These are phyloP conservation scores for Adineta ricciae DNA, from an alignment of 2,888 invertebrate genomes.

Conservation along the genomic window DNA sequence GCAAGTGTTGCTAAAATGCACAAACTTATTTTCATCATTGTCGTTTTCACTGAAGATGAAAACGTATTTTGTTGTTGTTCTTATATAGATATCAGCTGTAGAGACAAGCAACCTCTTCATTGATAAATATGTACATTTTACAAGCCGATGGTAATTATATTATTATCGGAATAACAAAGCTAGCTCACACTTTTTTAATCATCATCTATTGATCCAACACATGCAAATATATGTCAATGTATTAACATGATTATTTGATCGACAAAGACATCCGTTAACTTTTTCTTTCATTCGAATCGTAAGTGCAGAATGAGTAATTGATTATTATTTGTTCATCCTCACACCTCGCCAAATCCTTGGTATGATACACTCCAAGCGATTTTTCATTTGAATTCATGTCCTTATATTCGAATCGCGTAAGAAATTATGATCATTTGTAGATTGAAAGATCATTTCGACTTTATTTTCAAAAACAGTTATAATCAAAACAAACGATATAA, in stretches of 20 bases:
- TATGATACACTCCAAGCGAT: too few relatives aligned
- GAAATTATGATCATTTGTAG: too few relatives aligned
- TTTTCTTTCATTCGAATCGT: neutral
- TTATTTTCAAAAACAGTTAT: neutral
- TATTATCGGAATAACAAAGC: neutral
- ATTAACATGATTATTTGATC: neutral
- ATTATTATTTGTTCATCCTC: too few relatives aligned
- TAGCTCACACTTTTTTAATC: neutral
- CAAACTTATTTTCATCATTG: neutral
- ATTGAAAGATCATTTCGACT: neutral
- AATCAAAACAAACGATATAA: slow-evolving; percentile 9
- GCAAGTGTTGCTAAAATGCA: neutral
- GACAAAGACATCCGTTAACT: neutral
- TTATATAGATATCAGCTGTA: neutral
- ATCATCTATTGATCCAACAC: neutral
- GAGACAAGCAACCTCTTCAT: neutral
- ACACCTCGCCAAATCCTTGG: too few relatives aligned
- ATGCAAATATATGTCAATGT: neutral
- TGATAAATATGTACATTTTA: neutral
- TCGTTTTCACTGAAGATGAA: neutral
- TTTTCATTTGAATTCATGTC: too few relatives aligned
- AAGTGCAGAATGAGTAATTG: neutral
- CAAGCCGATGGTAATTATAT: neutral
- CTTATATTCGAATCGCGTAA: too few relatives aligned
- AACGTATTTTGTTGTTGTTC: neutral